Evolutionary conservation across 2,888 invertebrate genomes (phyloP), one percentile per base, ranked within the genome.

Genomic region (Lumbricus terrestris): DNA sequence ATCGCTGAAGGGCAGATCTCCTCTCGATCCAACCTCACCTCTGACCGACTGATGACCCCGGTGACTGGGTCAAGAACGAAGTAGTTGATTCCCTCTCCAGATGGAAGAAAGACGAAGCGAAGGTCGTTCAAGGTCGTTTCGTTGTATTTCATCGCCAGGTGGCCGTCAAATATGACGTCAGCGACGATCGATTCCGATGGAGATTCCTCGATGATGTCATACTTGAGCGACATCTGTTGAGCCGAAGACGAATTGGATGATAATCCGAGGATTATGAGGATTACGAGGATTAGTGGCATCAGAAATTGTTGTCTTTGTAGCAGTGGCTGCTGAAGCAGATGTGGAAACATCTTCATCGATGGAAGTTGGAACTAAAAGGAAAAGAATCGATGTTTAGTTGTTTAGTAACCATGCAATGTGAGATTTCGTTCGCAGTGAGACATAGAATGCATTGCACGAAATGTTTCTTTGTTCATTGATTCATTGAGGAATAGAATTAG

Each of bases 21-120:
- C 38, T 92, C 92, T 23, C 92, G 83, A 89, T 92, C 92, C 29
- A 92, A 90, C 20, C 47, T 37, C 23, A 37, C 82, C 20, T 90
- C 89, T 29, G 92, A 91, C 35, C 91, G 85, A 35, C 35, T 34
- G 33, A 92, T 89, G 35, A 91, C 89, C 34, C 92, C 92, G 1
- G 91, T 92, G 35, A 88, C 83, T 16, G 90, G 82, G 23, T 91
- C 90, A 29, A 92, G 91, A 54, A 47, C 47, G 82, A 92, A 92
- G 82, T 90, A 91, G 23, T 89, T 89, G 38, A 83, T 85, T 40
- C 91, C 89, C 16, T 83, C 33, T 15, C 88, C 54, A 20, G 88
- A 69, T 15, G 91, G 90, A 69, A 88, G 83, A 40, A 91, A 90
- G 69, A 85, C 35, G 35, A 85, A 85, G 18, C 85, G 85, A 85